Percentiles rank a stretch among this genome's conserved stretches.
These are phyloP conservation scores for Scomberomorus guttatus DNA, from an alignment of 2,797 vertebrate genomes.

Conservation along the genomic window DNA sequence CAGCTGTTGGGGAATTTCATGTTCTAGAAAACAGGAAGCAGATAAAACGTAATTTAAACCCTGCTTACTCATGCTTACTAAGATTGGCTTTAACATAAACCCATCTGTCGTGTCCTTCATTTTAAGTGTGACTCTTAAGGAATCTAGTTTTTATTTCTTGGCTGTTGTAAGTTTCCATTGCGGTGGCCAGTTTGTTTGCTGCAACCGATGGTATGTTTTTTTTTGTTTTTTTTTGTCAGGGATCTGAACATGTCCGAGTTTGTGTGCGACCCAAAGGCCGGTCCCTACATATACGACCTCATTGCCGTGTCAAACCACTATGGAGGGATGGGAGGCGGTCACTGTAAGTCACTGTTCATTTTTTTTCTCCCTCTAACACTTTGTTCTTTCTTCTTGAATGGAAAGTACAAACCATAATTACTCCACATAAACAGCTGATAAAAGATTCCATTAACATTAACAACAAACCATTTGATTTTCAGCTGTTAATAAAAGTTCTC, in stretches of 20 bases:
- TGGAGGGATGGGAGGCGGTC: constrained; percentile 97
- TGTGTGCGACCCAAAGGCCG: constrained; percentile 92
- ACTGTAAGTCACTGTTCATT: constrained; percentile 89
- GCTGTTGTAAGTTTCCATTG: neutral
- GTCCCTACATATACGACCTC: constrained; percentile 94
- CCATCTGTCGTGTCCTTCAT: neutral
- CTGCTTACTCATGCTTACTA: constrained; percentile 56
- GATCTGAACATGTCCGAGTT: constrained; percentile 97
- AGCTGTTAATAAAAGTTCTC: neutral
- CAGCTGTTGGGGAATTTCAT: constrained; percentile 49
- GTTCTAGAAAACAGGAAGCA: constrained; percentile 39
- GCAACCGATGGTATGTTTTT: constrained; percentile 25
- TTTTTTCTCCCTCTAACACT: neutral
- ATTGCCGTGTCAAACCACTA: constrained; percentile 98
- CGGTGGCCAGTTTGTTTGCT: neutral
- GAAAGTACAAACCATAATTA: neutral
- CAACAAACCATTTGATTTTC: neutral
- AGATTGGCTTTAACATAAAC: neutral
- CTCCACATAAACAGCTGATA: neutral
- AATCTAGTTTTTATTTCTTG: neutral
- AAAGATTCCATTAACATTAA: neutral
- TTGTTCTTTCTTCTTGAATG: neutral
- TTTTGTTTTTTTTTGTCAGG: constrained; percentile 77
- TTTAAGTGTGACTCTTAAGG: neutral
- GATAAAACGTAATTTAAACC: neutral